Conservation (phyloP, 1,140 invertebrate genomes). For the Drosophila persimilis region DNA sequence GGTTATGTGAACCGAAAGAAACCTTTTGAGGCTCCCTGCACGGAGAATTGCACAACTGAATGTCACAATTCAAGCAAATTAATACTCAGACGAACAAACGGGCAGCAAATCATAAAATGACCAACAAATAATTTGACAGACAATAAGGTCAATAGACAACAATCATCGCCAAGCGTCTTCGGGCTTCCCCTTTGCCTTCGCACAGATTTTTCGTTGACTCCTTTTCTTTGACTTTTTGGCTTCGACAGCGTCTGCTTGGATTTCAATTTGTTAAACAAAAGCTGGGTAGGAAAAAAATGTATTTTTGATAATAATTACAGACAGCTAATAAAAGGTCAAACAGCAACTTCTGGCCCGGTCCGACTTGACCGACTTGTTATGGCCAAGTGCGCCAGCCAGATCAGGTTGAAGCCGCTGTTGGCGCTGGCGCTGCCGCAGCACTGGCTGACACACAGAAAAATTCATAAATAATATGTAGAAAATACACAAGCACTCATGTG, state of each 20-base stretch:
- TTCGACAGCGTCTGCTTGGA: slow-evolving; percentile 57
- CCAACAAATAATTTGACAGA: slow-evolving; percentile 44
- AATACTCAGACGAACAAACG: slow-evolving; percentile 55
- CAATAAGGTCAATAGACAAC: slow-evolving; percentile 70
- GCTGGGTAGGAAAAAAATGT: slow-evolving; percentile 52
- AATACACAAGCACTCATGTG: slow-evolving; percentile 36
- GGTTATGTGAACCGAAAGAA: slow-evolving; percentile 10
- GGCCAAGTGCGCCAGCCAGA: slow-evolving; percentile 69
- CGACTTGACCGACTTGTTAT: slow-evolving; percentile 78
- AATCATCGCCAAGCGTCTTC: slow-evolving; percentile 37
- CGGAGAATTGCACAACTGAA: slow-evolving; percentile 55
- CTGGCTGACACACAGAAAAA: slow-evolving; percentile 50
- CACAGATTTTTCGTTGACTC: slow-evolving; percentile 18
- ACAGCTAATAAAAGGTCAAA: slow-evolving; percentile 75
- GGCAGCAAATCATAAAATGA: slow-evolving; percentile 27
- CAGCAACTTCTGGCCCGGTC: slow-evolving; percentile 67
- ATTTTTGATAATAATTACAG: slow-evolving; percentile 77
- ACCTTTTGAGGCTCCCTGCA: slow-evolving; percentile 37
- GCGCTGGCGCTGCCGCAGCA: slow-evolving; percentile 1
- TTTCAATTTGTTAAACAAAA: slow-evolving; percentile 74
- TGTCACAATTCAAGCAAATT: slow-evolving; percentile 71
- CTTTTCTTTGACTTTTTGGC: slow-evolving; percentile 51
- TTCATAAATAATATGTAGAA: slow-evolving; percentile 77
- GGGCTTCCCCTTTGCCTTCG: slow-evolving; percentile 38
- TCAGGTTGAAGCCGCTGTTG: no score